Base-by-base conservation (phyloP, 2,888 invertebrate species). In the Molanna angustata region DNA sequence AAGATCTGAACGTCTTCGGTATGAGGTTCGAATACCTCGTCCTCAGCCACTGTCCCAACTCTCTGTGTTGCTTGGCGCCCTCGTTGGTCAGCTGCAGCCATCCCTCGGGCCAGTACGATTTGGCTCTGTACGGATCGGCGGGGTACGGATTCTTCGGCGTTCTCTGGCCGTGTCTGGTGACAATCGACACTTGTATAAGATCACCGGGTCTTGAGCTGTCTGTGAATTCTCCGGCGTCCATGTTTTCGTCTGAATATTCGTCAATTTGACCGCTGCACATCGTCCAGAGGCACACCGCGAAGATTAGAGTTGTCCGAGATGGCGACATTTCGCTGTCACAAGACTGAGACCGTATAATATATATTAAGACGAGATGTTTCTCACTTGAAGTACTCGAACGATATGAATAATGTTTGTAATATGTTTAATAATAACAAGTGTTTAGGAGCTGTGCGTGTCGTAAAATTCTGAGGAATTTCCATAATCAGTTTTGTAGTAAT, bases 121-220 rank as follows among this genome's bases (percentile, higher is more conserved):
- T 19, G 11, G 22, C 27, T 14, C 43, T 42, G 37, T 45, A 58
- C 9, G 58, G 58, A 27, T 58, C 58, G 7, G 35, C 42, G 13
- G 55, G 58, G 14, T 44, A 54, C 2, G 51, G 56, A 6, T 40
- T 17, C 35, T 49, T 49, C 4, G 58, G 58, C 2, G 56, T 56
- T 14, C 58, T 49, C 18, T 51, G 48, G 3, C 58, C 58, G 40
- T 56, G 56, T 37, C 56, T 43, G 7, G 51, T 54, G 13, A 58
- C 39, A 14, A 58, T 32, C 4, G 49, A 54, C 3, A 58, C 54
- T 42, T 58, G 56, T 9, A 58, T n/a, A 3, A 58, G 39, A n/a
- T 53, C 27, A 14, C 49, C 49, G 13, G n/a, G 13, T 14, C 7
- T n/a, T n/a, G n/a, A n/a, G 13, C 4, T 11, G 4, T 7, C n/a